Conservation (phyloP, 2,888 invertebrate genomes). For the Drosophila neonasuta region DNA sequence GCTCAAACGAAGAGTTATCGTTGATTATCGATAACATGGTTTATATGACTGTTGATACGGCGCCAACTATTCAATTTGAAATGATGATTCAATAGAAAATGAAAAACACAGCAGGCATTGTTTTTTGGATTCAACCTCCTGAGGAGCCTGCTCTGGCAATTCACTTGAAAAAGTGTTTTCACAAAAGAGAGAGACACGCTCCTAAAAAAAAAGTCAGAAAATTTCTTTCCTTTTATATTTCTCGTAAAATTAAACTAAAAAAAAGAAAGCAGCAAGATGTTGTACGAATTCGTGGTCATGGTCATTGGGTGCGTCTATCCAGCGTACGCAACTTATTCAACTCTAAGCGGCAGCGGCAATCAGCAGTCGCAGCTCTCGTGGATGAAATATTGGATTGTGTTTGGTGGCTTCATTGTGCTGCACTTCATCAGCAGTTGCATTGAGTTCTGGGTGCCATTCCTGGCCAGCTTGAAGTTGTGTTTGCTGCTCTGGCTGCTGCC, state of each 20-base stretch:
- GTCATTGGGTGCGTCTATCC: slow-evolving; percentile 98
- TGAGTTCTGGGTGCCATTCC: slow-evolving; percentile 96
- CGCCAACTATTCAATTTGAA: neutral
- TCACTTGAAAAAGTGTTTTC: slow-evolving; percentile 23
- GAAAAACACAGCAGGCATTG: slow-evolving; percentile 1
- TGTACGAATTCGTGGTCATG: slow-evolving; percentile 39
- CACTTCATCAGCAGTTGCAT: slow-evolving; percentile 97
- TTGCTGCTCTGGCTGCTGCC: slow-evolving; percentile 96
- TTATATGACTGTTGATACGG: no score
- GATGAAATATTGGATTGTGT: slow-evolving; percentile 99
- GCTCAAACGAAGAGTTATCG: no score
- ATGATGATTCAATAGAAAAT: neutral
- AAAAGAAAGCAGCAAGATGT: slow-evolving; percentile 13
- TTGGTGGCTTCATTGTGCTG: slow-evolving; percentile 94
- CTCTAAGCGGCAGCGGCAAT: slow-evolving; percentile 92
- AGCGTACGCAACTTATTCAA: slow-evolving; percentile 88
- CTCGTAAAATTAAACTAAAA: slow-evolving; percentile 3
- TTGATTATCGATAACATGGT: no score
- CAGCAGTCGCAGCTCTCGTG: slow-evolving; percentile 86
- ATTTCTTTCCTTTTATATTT: slow-evolving; percentile 15
- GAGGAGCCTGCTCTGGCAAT: neutral
- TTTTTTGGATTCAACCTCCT: neutral
- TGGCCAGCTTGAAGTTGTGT: slow-evolving; percentile 97
- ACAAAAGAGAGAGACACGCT: slow-evolving; percentile 30
- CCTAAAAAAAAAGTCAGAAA: slow-evolving; percentile 31